These are phyloP conservation scores for Anthrax anthrax DNA, from an alignment of 2,888 invertebrate species.

Conservation along the genomic window DNA sequence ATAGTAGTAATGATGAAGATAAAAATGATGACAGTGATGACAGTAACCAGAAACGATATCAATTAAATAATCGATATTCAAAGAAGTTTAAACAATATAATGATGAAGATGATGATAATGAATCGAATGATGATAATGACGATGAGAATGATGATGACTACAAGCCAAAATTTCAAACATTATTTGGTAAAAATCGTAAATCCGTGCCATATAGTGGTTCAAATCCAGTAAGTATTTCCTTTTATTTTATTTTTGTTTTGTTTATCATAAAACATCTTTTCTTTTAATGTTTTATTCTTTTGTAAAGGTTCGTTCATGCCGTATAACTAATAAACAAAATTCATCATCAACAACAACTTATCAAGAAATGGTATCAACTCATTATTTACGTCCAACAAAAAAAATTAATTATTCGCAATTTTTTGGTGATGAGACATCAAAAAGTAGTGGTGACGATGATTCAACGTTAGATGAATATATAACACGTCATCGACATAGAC, in stretches of 20 bases:
- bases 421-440: conserved; percentile 28
- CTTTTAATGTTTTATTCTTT: neutral
- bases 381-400: conserved; percentile 31
- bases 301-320: conserved; percentile 25
- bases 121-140: neutral
- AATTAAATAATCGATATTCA: too few species aligned
- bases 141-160: conserved; percentile 20
- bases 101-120: neutral
- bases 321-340: conserved; percentile 9
- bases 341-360: conserved; percentile 21
- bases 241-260: neutral
- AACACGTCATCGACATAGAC: conserved; percentile 1
- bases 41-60: too few species aligned
- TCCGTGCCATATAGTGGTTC: conserved; percentile 30
- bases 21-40: conserved; percentile 17
- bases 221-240: conserved; percentile 24
- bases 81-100: too few species aligned
- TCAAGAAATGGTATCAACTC: conserved; percentile 33
- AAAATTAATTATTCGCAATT: conserved; percentile 31
- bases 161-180: conserved; percentile 3
- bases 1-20: conserved; percentile 37
- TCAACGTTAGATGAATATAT: conserved; percentile 9
- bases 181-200: conserved; percentile 15
- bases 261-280: neutral
- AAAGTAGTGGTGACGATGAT: conserved; percentile 9